Evolutionary conservation across 2,113 vertebrate genomes (phyloP).

Genomic region (Istiophorus platypterus): DNA sequence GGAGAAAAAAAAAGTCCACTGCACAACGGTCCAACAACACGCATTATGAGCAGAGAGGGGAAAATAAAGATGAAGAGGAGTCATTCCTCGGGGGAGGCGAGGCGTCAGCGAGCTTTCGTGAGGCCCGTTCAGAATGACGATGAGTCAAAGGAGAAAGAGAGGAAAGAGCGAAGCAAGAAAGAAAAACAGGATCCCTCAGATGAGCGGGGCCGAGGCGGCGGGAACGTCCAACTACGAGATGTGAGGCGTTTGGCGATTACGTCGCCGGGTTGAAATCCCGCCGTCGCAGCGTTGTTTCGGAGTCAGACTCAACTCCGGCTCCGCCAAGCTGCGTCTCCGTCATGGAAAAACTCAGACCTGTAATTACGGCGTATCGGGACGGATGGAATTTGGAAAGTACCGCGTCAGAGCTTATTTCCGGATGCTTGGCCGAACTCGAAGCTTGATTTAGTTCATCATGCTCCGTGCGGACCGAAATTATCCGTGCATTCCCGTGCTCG

Average conservation of each 20-base stretch:
- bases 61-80: slow-evolving; percentile 49
- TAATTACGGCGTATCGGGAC: slow-evolving; percentile 31
- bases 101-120: slow-evolving; percentile 35
- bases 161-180: too few species aligned
- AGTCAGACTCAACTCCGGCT: not conserved
- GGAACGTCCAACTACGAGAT: not conserved
- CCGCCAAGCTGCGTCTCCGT: slow-evolving; percentile 28
- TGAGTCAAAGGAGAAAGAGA: slow-evolving; percentile 13
- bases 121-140: slow-evolving; percentile 18
- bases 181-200: slow-evolving; percentile 26
- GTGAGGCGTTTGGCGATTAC: slow-evolving; percentile 2
- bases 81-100: slow-evolving; percentile 20
- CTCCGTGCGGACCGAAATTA: slow-evolving; percentile 19
- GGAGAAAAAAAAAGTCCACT: slow-evolving; percentile 6
- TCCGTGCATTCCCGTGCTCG: slow-evolving; percentile 26
- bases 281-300: not conserved
- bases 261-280: not conserved
- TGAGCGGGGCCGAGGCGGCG: not conserved
- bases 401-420: slow-evolving; percentile 22
- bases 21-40: slow-evolving; percentile 26
- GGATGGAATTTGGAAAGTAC: slow-evolving; percentile 13
- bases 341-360: slow-evolving; percentile 45
- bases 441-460: slow-evolving; percentile 28
- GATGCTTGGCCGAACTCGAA: slow-evolving; percentile 24
- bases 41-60: slow-evolving; percentile 22